Base-by-base conservation (phyloP, 1,140 invertebrate species). In the Leptopilina clavipes region DNA sequence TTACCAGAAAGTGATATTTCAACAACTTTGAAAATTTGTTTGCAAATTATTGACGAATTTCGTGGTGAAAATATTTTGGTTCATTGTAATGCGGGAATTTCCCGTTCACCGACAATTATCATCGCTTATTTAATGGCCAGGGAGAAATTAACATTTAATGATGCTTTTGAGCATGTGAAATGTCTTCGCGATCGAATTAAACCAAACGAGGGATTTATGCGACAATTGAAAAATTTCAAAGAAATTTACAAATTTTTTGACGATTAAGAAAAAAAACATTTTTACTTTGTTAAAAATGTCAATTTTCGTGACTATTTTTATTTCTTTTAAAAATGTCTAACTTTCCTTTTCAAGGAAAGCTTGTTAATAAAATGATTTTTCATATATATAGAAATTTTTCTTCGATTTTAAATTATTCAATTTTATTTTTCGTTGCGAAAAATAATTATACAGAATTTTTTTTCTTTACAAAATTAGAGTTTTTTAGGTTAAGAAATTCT, bases 31-130 rank as follows among this genome's bases (percentile, higher is more conserved):
- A 82, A 89, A 52, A 85, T 91, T 17, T 92, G 93, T 83, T 89
- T 93, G 72, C 76, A 87, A 12, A 94, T 94, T 79, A 93, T 96
- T 59, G 85, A 92, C 5, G 72, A 90, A 87, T 8, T 8, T 8
- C 48, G 87, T 89, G 84, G 88, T 56, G 92, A 93, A 31, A 94
- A 94, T 87, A 91, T 97, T 72, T 91, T 97, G 74, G 94, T 98
- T 0, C 97, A 98, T 89, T 98, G 97, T 86, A 97, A 97, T 89
- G 96, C 97, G 6, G 97, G 97, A 9, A 93, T 98, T 1, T 98
- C 97, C 11, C 90, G 97, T 18, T 96, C 97, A n/a, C 92, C 97
- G 3, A 92, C 94, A 43, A 91, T 98, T 70, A 93, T 95, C 12
- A 94, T 98, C 74, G 95, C 94, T 11, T 98, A 95, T 90, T 90